Conservation (phyloP, 2,113 vertebrate species). For the Engystomops pustulosus region DNA sequence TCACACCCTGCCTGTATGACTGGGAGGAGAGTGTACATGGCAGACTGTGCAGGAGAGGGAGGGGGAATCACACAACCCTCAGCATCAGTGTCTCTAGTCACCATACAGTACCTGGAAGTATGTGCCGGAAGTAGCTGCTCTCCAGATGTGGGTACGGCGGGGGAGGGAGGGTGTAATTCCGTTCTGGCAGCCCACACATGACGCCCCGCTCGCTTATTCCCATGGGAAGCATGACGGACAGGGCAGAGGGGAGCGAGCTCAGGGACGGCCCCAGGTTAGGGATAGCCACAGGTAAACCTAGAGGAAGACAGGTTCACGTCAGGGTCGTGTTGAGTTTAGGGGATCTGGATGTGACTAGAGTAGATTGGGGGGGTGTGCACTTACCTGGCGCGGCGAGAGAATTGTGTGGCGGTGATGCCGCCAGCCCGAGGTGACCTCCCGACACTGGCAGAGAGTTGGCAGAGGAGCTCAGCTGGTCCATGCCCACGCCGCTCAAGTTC, state of each 20-base stretch:
- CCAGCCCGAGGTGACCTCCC: slow-evolving; percentile 86
- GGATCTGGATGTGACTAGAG: neutral
- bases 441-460: slow-evolving; percentile 80
- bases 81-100: too few relatives aligned
- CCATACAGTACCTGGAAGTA: slow-evolving; percentile 95
- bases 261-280: slow-evolving; percentile 93
- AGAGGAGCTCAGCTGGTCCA: slow-evolving; percentile 94
- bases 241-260: slow-evolving; percentile 92
- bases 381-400: slow-evolving; percentile 88
- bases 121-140: slow-evolving; percentile 97
- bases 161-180: slow-evolving; percentile 95
- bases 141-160: slow-evolving; percentile 97
- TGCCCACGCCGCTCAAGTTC: slow-evolving; percentile 95
- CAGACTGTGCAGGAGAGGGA: too few relatives aligned
- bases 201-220: slow-evolving; percentile 94
- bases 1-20: too few relatives aligned
- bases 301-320: too few relatives aligned
- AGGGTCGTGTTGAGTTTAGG: too few relatives aligned
- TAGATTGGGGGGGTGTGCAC: neutral
- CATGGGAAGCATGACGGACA: slow-evolving; percentile 98
- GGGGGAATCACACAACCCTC: too few relatives aligned
- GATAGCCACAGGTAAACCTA: slow-evolving; percentile 96
- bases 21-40: too few relatives aligned
- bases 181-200: slow-evolving; percentile 96
- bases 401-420: slow-evolving; percentile 91